These are phyloP conservation scores for Embiotoca jacksoni DNA, from an alignment of 2,113 vertebrate genomes.

Conservation along the genomic window DNA sequence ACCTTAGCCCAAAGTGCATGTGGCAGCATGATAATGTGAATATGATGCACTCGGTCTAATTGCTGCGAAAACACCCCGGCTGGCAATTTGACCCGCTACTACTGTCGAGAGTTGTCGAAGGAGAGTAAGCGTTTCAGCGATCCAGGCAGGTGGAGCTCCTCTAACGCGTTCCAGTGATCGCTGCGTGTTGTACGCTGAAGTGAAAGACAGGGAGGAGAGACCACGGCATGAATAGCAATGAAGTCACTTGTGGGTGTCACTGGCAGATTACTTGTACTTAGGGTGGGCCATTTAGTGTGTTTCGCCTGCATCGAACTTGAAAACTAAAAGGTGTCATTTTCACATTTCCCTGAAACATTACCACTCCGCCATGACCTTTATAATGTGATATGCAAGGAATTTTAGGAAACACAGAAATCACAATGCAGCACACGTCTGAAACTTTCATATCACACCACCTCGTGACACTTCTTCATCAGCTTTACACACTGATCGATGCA, in stretches of 20 bases:
- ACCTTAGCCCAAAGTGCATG: conserved; percentile 61
- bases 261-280: conserved; percentile 25
- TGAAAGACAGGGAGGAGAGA: conserved; percentile 54
- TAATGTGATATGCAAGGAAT: background rate
- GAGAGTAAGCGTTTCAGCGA: conserved; percentile 57
- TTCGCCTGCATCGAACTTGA: background rate
- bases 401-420: background rate
- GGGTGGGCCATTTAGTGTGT: conserved; percentile 20
- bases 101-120: conserved; percentile 32
- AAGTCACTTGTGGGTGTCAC: conserved; percentile 27
- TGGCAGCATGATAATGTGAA: conserved; percentile 64
- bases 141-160: conserved; percentile 60
- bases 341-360: background rate
- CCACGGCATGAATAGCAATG: conserved; percentile 60
- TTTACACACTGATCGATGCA: conserved; percentile 31
- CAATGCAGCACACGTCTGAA: background rate
- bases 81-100: conserved; percentile 53
- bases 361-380: background rate
- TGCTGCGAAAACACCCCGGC: conserved; percentile 55
- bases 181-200: conserved; percentile 37
- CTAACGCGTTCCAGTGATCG: conserved; percentile 52
- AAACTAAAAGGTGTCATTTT: conserved; percentile 2
- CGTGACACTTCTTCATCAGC: background rate
- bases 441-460: background rate
- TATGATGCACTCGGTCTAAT: conserved; percentile 64